Base-by-base conservation (phyloP, 2,113 vertebrate genomes). In the Dascyllus trimaculatus region DNA sequence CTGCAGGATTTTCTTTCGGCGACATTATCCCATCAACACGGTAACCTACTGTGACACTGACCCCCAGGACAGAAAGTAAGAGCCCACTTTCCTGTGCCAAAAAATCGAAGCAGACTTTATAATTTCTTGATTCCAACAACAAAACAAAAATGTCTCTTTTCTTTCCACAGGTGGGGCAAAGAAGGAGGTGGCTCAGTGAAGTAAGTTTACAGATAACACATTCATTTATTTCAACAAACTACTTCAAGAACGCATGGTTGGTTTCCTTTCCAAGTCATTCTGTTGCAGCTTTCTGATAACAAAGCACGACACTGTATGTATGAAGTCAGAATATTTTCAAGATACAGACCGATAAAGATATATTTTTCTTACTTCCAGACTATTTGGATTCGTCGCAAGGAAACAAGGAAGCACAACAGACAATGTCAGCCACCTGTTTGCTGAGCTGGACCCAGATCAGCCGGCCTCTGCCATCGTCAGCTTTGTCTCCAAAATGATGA, bases 331-430 rank as follows among this genome's bases (percentile, higher is more conserved):
- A 4, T 24, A 32, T 4, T 14, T 53, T 18, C 6, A 32, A 21
- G 21, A 43, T 21, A 10, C 51, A 45, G 19, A 77, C n/a, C n/a
- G n/a, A 49, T 13, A 1, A 9, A 2, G 3, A n/a, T 11, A 5
- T 18, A 1, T 29, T 15, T 32, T 25, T n/a, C 6, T n/a, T 11
- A 2, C 15, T n/a, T 71, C 25, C 78, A 99, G 98, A 91, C 94
- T 99, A 70, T 99, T 99, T 0, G 98, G 98, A 74, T 99, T 99
- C 0, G 97, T 99, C 54, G 98, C 98, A 32, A 92, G 98, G 89
- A 99, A 99, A 91, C 98, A 99, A 93, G 98, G 98, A 91, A 99
- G 98, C 93, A 97, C 96, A 91, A 99, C 97, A 7, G 98, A 99
- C 95, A 99, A 99, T 10, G 93, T 98, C 77, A 98, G 97, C 91